Base-by-base conservation (phyloP, 2,888 invertebrate species). In the Ischnus inquisitorius region DNA sequence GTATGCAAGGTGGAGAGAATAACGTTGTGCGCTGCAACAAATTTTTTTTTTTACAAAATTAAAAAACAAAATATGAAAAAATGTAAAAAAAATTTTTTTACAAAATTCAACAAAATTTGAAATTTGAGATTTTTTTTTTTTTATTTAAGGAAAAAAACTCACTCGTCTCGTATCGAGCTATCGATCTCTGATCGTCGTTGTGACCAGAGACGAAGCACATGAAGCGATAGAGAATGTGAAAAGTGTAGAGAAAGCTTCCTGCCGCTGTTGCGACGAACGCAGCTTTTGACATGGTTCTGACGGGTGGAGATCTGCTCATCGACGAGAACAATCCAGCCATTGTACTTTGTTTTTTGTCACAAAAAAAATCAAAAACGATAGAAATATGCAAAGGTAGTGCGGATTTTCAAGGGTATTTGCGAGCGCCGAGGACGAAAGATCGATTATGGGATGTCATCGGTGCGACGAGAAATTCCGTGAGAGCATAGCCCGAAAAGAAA, bases 151-250 rank as follows among this genome's bases (percentile, higher is more conserved):
- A 62, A 48, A 28, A n/a, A 82, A 41, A 74, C 69, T 84, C 87
- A 90, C 90, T 90, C 82, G 85, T 14, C 28, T 84, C 34, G 0
- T 75, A 72, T 3, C 80, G 76, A 74, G 78, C 48, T 57, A 85
- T 72, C 19, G 79, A 88, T 71, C 87, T 91, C 28, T 92, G 90
- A 79, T 93, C 79, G 57, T 92, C 92, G 67, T 90, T 91, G 12
- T 95, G 95, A 19, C 92, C 91, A 2, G 95, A 96, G 4, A 95
- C 91, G 88, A 96, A 96, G 79, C 94, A 91, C 86, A 95, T 95
- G 5, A 96, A 93, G 82, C 94, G 94, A 39, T 94, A 94, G 2
- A 95, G 92, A 10, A 95, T 93, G 88, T 94, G 95, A 88, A 95
- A 94, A 3, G 95, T 94, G 71, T 94, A 94, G 2, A 94, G 86